Evolutionary conservation across 2,888 invertebrate species (phyloP).

Genomic region (Drosophila sordidula): DNA sequence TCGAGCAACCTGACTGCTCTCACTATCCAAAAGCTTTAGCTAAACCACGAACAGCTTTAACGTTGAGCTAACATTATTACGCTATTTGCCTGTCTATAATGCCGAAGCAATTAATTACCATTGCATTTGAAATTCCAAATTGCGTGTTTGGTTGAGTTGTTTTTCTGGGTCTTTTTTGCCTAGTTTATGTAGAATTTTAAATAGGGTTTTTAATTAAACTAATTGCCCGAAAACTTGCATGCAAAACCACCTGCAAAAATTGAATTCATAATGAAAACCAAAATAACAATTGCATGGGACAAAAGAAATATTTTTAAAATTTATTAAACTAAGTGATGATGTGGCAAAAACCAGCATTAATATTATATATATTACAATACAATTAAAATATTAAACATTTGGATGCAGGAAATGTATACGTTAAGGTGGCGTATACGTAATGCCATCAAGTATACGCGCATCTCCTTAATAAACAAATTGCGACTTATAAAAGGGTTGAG

Average conservation of each 20-base stretch:
- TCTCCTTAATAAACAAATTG: slow-evolving; percentile 10
- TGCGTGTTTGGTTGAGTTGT: slow-evolving; percentile 18
- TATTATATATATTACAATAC: slow-evolving; percentile 6
- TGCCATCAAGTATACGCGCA: slow-evolving; percentile 10
- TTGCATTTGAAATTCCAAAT: slow-evolving; percentile 26
- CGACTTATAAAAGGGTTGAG: slow-evolving; percentile 1
- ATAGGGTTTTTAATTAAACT: slow-evolving; percentile 61
- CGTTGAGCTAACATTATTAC: not conserved
- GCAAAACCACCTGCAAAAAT: slow-evolving; percentile 28
- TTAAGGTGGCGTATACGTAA: slow-evolving; percentile 21
- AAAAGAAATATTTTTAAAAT: slow-evolving; percentile 12
- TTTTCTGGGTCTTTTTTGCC: not conserved
- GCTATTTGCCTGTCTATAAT: not conserved
- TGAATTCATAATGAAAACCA: slow-evolving; percentile 36
- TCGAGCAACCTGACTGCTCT: no score
- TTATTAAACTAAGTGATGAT: slow-evolving; percentile 6
- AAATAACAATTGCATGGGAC: slow-evolving; percentile 14
- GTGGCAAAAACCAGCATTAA: not conserved
- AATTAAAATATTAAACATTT: slow-evolving; percentile 2
- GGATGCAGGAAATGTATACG: not conserved
- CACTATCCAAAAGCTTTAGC: not conserved
- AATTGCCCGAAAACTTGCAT: slow-evolving; percentile 53
- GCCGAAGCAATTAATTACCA: slow-evolving; percentile 25
- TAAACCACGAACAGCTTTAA: not conserved
- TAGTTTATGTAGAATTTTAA: slow-evolving; percentile 41